Conservation (phyloP, 2,113 vertebrate genomes). For the Sylvia atricapilla region DNA sequence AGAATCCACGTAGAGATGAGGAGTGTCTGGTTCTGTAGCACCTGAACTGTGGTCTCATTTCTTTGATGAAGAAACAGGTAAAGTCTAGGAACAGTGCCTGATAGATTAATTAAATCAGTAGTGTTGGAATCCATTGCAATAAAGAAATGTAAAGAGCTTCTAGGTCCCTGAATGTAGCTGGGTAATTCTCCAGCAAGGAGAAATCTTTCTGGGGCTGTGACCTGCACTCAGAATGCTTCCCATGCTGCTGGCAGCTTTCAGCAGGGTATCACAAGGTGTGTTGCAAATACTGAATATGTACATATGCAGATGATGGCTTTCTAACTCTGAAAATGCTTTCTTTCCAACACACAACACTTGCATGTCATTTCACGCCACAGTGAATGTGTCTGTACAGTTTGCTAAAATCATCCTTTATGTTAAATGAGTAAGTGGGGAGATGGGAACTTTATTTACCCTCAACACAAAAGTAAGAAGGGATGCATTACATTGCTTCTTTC, state of each 20-base stretch:
- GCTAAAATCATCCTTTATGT: background rate
- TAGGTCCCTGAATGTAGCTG: background rate
- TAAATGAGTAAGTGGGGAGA: background rate
- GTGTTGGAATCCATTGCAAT: background rate
- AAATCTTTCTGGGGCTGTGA: background rate
- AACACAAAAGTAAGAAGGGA: background rate
- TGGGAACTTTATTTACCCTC: background rate
- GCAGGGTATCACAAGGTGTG: background rate
- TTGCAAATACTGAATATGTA: background rate
- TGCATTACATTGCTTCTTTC: background rate
- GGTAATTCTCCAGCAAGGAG: background rate
- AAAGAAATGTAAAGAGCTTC: background rate
- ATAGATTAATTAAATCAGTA: background rate
- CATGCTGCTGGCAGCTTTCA: background rate
- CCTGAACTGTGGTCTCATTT: background rate
- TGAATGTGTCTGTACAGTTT: background rate
- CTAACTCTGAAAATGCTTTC: background rate
- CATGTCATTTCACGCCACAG: background rate
- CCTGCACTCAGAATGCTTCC: background rate
- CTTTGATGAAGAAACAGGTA: background rate
- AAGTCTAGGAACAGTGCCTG: background rate
- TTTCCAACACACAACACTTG: background rate
- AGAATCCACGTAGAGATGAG: rapidly evolving
- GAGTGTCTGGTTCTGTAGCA: background rate
- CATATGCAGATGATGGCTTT: background rate